These are phyloP conservation scores for Acrobasis consociella DNA, from an alignment of 2,888 invertebrate species.

Conservation along the genomic window DNA sequence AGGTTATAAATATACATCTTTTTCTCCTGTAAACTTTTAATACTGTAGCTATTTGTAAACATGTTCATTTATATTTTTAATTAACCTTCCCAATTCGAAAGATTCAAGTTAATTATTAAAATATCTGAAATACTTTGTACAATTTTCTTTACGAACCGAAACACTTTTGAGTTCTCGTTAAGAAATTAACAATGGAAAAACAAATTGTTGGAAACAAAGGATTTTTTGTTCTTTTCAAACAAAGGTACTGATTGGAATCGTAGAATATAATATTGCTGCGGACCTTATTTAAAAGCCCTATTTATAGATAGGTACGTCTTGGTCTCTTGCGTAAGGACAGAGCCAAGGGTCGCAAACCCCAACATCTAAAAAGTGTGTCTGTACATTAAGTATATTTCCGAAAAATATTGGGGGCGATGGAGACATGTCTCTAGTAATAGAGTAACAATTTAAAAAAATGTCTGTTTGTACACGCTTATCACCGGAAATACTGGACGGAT, in stretches of 20 bases:
- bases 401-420: no score
- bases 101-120: conserved; percentile 4
- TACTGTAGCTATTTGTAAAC: no score
- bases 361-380: no score
- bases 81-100: conserved; percentile 1
- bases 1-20: no score
- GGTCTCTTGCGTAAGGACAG: no score
- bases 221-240: not conserved
- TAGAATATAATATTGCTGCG: not conserved
- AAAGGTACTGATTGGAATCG: not conserved
- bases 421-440: no score
- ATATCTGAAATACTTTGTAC: conserved; percentile 6
- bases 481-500: no score
- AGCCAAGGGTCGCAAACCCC: no score
- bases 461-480: no score
- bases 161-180: not conserved
- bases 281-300: not conserved
- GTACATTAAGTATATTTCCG: no score
- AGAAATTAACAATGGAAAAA: conserved; percentile 8
- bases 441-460: no score
- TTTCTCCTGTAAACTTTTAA: no score
- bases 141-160: conserved; percentile 7
- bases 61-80: not conserved
- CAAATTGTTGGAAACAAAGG: conserved; percentile 1
- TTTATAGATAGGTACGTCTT: not conserved